These are phyloP conservation scores for Mola mola DNA, from an alignment of 2,113 vertebrate species.

Conservation along the genomic window DNA sequence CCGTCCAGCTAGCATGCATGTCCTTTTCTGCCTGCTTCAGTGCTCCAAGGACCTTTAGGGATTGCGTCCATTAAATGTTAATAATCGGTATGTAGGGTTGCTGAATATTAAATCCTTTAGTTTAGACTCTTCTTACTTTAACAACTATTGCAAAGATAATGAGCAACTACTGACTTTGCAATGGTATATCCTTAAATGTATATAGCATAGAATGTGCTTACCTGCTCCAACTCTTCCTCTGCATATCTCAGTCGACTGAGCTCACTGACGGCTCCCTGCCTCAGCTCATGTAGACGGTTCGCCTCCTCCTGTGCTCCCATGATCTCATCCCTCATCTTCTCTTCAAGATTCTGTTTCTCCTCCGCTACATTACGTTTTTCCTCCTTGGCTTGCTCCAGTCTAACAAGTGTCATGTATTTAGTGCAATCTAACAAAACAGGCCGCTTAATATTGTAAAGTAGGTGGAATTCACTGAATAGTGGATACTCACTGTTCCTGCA, in stretches of 20 bases:
- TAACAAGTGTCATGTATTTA: conserved; percentile 47
- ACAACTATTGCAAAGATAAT: background rate
- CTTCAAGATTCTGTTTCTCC: conserved; percentile 94
- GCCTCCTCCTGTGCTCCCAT: conserved; percentile 94
- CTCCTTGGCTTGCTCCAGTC: conserved; percentile 94
- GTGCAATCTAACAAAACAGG: background rate
- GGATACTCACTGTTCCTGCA: conserved; percentile 91
- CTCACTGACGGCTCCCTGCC: conserved; percentile 92
- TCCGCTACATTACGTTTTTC: conserved; percentile 95
- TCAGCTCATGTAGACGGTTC: conserved; percentile 86
- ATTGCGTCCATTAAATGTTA: no score
- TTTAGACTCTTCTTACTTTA: background rate
- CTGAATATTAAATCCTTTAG: no score
- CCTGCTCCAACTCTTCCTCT: conserved; percentile 95
- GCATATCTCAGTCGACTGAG: conserved; percentile 93
- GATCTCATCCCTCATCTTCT: conserved; percentile 97
- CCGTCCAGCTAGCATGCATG: conserved; percentile 73
- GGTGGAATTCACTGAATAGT: background rate
- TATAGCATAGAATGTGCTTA: conserved; percentile 44
- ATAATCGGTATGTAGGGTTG: no score
- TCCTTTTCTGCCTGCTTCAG: conserved; percentile 81
- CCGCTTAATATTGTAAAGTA: background rate
- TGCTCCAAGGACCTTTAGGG: conserved; percentile 79
- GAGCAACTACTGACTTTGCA: background rate
- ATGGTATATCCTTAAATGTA: no score